Evolutionary conservation across 2,113 vertebrate genomes (phyloP).

Genomic region (Morone saxatilis): DNA sequence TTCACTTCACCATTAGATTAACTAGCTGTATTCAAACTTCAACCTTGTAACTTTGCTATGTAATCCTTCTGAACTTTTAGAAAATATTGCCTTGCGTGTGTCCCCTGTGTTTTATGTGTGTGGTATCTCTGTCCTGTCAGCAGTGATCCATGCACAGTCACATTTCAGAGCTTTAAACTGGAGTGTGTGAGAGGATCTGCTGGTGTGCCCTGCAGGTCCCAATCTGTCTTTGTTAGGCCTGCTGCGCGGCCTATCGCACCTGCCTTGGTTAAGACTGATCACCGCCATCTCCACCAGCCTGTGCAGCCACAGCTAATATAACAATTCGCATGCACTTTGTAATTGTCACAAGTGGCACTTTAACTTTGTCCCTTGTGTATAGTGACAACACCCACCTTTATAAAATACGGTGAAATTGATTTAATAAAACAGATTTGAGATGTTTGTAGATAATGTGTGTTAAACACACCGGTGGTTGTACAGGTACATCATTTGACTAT

Average conservation of each 20-base stretch:
- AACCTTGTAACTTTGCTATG: conserved; percentile 5
- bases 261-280: conserved; percentile 79
- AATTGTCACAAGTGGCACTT: conserved; percentile 72
- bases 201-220: conserved; percentile 71
- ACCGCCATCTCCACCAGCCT: conserved; percentile 69
- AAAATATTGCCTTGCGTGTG: not conserved
- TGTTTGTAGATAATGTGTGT: not conserved
- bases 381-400: not conserved
- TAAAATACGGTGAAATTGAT: conserved; percentile 6
- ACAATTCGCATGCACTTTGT: conserved; percentile 72
- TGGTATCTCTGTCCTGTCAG: conserved; percentile 54
- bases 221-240: conserved; percentile 83
- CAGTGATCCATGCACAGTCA: conserved; percentile 62
- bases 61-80: conserved; percentile 17
- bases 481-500: not conserved
- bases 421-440: conserved; percentile 7
- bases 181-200: conserved; percentile 62
- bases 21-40: not conserved
- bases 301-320: conserved; percentile 69
- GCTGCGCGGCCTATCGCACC: conserved; percentile 62
- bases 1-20: not conserved
- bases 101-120: conserved; percentile 41
- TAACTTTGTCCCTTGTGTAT: conserved; percentile 39
- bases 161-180: conserved; percentile 59
- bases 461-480: not conserved